Evolutionary conservation across 2,113 vertebrate species (phyloP).

Genomic region (Notiomystis cincta): DNA sequence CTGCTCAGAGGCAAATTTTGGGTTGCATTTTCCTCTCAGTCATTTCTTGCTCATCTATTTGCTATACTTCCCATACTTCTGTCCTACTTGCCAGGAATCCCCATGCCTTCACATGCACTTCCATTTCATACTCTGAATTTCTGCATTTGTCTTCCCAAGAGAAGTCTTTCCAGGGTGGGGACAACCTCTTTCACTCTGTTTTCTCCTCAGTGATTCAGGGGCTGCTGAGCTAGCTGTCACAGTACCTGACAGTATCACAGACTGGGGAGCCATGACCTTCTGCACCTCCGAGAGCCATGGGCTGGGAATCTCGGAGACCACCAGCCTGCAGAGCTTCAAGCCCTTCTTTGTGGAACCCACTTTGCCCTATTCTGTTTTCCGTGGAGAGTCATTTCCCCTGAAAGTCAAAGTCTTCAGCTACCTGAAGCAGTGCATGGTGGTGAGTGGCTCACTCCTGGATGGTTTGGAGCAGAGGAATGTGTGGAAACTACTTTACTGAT

Average conservation of each 20-base stretch:
- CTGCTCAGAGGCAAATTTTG: not conserved
- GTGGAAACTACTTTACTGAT: not conserved
- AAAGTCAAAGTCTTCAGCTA: constrained; percentile 86
- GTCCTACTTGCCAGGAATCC: not conserved
- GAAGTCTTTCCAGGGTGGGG: not conserved
- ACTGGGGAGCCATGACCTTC: constrained; percentile 84
- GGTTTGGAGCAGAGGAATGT: not conserved
- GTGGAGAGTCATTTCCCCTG: constrained; percentile 83
- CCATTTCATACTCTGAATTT: not conserved
- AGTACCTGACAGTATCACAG: constrained; percentile 86
- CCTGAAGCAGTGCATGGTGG: constrained; percentile 80
- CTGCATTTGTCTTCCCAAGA: not conserved
- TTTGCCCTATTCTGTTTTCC: constrained; percentile 85
- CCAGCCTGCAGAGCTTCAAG: constrained; percentile 78
- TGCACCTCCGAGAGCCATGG: constrained; percentile 78
- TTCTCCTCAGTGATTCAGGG: constrained; percentile 71
- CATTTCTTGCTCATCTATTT: not conserved
- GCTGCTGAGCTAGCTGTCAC: constrained; percentile 63
- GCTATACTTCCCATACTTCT: not conserved
- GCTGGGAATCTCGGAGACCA: constrained; percentile 79
- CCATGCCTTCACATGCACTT: not conserved
- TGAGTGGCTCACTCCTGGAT: constrained; percentile 48
- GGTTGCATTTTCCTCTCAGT: not conserved
- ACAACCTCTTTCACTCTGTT: not conserved
- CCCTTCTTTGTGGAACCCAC: constrained; percentile 87